A percentile compares a stretch with the other conserved stretches of the same genome.
Evolutionary conservation across 2,113 vertebrate genomes (phyloP).

Genomic region (Himantopus leucocephalus): DNA sequence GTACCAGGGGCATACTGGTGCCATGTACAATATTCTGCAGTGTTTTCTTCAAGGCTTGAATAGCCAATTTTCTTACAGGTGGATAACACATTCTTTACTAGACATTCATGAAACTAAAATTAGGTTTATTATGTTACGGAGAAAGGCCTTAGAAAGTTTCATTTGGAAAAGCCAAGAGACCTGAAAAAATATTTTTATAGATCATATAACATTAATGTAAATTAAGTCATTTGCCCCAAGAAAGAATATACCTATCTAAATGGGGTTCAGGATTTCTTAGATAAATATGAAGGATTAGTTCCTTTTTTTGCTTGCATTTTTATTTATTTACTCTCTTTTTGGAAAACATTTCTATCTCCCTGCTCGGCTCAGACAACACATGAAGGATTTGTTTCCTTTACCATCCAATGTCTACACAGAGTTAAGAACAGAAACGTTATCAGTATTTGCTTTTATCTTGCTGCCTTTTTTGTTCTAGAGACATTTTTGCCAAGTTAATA

Average conservation of each 20-base stretch:
- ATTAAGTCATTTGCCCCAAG: background rate
- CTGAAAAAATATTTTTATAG: constrained; percentile 41
- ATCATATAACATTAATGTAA: constrained; percentile 32
- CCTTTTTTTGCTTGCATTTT: background rate
- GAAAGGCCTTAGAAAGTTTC: background rate
- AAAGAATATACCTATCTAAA: constrained; percentile 10
- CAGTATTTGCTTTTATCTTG: background rate
- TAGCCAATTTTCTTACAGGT: background rate
- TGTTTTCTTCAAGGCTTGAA: background rate
- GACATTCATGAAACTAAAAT: background rate
- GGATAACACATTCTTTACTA: background rate
- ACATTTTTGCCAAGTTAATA: constrained; percentile 43
- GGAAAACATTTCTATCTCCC: background rate
- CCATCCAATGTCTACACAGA: background rate
- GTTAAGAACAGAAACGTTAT: background rate
- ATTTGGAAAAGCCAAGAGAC: background rate
- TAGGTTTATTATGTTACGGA: background rate
- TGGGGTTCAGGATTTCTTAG: background rate
- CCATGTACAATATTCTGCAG: background rate
- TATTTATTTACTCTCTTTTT: background rate
- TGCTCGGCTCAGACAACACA: background rate
- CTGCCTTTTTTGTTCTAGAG: constrained; percentile 6
- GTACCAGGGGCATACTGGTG: background rate
- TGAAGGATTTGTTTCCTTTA: background rate
- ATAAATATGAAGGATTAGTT: background rate